Conservation (phyloP, 2,113 vertebrate species). For the Rhodinocichla rosea region DNA sequence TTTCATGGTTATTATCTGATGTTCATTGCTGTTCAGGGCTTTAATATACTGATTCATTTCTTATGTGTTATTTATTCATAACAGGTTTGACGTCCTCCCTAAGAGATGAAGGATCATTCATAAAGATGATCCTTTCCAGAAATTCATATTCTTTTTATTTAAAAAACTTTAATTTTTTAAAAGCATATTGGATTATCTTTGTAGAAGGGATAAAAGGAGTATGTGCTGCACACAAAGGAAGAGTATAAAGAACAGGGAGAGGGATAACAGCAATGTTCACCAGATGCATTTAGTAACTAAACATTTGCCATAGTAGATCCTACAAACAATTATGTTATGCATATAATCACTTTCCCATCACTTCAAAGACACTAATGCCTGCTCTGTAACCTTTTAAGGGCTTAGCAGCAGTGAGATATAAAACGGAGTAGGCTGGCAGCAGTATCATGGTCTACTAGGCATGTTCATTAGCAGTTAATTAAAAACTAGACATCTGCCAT, state of each 20-base stretch:
- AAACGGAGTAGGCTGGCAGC: constrained; percentile 57
- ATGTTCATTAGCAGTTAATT: constrained; percentile 79
- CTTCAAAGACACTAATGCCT: constrained; percentile 69
- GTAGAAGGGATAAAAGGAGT: not conserved
- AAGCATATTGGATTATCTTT: not conserved
- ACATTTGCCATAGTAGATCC: constrained; percentile 46
- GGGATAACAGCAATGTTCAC: not conserved
- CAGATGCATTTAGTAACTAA: constrained; percentile 37
- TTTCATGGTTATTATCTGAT: not conserved
- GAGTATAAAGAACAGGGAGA: not conserved
- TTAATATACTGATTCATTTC: not conserved
- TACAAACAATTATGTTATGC: constrained; percentile 56
- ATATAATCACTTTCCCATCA: constrained; percentile 63
- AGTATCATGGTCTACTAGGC: constrained; percentile 58
- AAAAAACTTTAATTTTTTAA: not conserved
- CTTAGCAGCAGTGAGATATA: constrained; percentile 49
- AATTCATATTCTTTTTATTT: not conserved
- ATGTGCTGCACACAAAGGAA: not conserved
- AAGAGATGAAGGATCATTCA: not conserved
- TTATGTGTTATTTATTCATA: not conserved
- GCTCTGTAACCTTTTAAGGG: constrained; percentile 70
- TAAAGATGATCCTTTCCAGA: not conserved
- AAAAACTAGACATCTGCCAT: constrained; percentile 76
- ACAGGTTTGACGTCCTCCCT: not conserved
- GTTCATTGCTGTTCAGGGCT: not conserved